phyloP scores from a whole-genome alignment of 1,140 invertebrate genomes.

The Paralvinella palmiformis region DNA sequence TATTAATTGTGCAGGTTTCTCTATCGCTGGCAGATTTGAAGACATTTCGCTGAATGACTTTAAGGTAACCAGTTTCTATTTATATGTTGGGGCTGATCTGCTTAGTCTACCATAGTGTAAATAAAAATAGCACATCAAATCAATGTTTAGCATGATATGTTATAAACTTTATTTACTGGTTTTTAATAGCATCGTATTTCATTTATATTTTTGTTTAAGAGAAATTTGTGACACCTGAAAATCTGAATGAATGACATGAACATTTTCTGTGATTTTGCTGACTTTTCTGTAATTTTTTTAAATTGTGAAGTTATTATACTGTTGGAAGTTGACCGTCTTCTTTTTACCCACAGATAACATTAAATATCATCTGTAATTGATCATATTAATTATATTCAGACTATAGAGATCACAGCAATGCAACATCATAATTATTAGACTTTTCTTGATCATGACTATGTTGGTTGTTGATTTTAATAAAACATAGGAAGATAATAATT shows the following conservation, averaged over 20 bases:
- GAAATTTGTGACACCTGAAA: neutral
- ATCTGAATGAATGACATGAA: neutral
- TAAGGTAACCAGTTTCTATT: conserved; percentile 50
- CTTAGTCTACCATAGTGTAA: neutral
- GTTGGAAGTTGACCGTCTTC: neutral
- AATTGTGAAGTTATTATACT: neutral
- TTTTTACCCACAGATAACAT: too few relatives aligned
- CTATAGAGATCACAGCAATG: too few relatives aligned
- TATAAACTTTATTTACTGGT: too few relatives aligned
- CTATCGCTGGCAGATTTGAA: conserved; percentile 66
- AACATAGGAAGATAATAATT: too few relatives aligned
- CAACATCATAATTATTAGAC: too few relatives aligned
- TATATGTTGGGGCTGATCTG: neutral
- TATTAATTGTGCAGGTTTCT: conserved; percentile 81
- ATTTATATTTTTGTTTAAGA: neutral
- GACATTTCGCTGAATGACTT: conserved; percentile 68
- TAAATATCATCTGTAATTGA: too few relatives aligned
- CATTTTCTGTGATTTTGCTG: neutral
- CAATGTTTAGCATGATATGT: neutral
- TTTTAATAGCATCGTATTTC: too few relatives aligned
- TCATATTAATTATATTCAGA: too few relatives aligned
- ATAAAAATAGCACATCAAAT: neutral
- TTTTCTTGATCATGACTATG: too few relatives aligned
- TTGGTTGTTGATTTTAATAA: too few relatives aligned
- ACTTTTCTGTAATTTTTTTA: neutral